Evolutionary conservation across 2,797 vertebrate genomes (phyloP).

Genomic region (Orientallactaga sibirica): DNA sequence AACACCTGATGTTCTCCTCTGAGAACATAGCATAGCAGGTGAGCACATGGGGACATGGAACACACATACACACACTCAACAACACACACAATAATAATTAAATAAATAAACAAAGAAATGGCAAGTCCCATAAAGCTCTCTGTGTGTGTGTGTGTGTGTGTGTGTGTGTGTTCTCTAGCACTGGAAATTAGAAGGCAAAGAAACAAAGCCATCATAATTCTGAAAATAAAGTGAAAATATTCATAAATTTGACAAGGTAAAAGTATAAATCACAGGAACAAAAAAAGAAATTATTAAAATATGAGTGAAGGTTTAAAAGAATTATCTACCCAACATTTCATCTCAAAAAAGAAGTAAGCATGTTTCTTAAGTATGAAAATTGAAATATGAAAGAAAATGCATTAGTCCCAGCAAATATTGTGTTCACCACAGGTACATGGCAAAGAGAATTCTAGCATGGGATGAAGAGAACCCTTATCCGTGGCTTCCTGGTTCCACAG

Average conservation of each 20-base stretch:
- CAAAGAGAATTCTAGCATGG: not conserved
- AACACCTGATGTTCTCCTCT: too few species aligned
- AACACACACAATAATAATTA: too few species aligned
- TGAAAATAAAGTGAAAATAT: not conserved
- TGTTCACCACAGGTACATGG: not conserved
- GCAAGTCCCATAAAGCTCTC: not conserved
- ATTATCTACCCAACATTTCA: not conserved
- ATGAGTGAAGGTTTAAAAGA: not conserved
- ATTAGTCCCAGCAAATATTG: not conserved
- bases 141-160: not conserved
- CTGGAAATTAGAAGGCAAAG: not conserved
- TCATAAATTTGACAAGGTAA: not conserved
- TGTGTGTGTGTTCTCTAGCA: not conserved
- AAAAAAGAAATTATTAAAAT: not conserved
- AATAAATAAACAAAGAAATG: too few species aligned
- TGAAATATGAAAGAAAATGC: not conserved
- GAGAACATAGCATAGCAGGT: too few species aligned
- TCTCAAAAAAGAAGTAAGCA: not conserved
- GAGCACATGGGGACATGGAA: too few species aligned
- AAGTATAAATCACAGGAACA: not conserved
- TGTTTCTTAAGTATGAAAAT: not conserved
- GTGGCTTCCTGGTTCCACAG: not conserved
- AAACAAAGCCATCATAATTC: conserved; percentile 18
- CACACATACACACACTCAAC: too few species aligned
- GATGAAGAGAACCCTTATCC: not conserved